phyloP scores from a whole-genome alignment of 1,140 invertebrate genomes.

The Zophobas atratus region DNA sequence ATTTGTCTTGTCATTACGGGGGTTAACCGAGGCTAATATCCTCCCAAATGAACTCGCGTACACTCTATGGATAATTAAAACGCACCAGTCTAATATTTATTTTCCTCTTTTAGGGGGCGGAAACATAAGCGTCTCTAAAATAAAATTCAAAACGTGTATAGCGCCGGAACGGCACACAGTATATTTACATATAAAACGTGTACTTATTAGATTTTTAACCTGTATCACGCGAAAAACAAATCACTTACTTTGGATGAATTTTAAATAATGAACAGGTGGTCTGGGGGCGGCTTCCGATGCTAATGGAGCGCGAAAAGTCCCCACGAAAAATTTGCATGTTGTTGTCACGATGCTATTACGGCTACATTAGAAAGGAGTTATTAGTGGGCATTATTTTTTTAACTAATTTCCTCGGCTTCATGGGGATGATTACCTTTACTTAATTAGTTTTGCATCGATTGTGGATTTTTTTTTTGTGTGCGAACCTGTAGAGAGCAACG shows the following conservation, averaged over 20 bases:
- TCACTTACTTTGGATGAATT: slow-evolving; percentile 43
- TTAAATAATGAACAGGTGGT: slow-evolving; percentile 44
- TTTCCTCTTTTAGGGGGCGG: slow-evolving; percentile 30
- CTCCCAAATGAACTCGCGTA: slow-evolving; percentile 44
- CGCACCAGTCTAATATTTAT: slow-evolving; percentile 46
- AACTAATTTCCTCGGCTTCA: too few relatives aligned
- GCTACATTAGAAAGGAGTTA: neutral
- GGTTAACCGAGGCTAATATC: slow-evolving; percentile 47
- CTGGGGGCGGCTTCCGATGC: neutral
- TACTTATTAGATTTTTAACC: slow-evolving; percentile 37
- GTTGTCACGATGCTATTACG: neutral
- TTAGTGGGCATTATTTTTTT: too few relatives aligned
- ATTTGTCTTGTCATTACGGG: slow-evolving; percentile 48
- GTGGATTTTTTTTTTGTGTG: too few relatives aligned
- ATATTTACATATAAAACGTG: slow-evolving; percentile 43
- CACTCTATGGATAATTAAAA: slow-evolving; percentile 51
- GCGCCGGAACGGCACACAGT: slow-evolving; percentile 16
- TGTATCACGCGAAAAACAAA: slow-evolving; percentile 40
- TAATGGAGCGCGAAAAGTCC: neutral
- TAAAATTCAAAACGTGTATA: slow-evolving; percentile 34
- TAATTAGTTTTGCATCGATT: too few relatives aligned
- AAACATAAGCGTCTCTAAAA: slow-evolving; percentile 22
- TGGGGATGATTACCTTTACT: too few relatives aligned
- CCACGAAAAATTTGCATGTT: neutral
- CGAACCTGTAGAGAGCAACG: too few relatives aligned